Conservation (phyloP, 35 echinoderm and acorn worm species). For the Acanthaster planci region DNA sequence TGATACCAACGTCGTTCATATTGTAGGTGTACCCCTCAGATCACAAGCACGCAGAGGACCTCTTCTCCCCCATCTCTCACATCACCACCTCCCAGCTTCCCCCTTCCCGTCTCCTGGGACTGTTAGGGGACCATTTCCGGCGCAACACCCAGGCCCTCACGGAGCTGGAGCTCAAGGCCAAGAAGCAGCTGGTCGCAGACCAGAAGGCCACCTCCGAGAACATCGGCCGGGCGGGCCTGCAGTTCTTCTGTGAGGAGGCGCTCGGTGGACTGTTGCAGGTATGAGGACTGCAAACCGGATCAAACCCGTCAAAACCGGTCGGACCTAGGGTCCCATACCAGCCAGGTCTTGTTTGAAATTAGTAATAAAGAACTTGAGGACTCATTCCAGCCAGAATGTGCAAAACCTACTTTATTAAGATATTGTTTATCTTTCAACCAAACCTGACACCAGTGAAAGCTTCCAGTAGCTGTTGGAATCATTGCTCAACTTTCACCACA, state of each 20-base stretch:
- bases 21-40: conserved; percentile 57
- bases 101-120: conserved; percentile 48
- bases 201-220: conserved; percentile 46
- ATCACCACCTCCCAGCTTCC: conserved; percentile 63
- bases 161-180: conserved; percentile 82
- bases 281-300: too few relatives aligned
- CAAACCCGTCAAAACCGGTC: too few relatives aligned
- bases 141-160: conserved; percentile 62
- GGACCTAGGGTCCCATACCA: too few relatives aligned
- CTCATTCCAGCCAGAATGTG: too few relatives aligned
- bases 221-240: conserved; percentile 73
- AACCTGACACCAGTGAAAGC: too few relatives aligned
- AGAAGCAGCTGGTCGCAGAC: conserved; percentile 74
- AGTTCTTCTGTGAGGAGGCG: conserved; percentile 60
- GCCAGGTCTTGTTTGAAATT: too few relatives aligned
- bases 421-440: too few relatives aligned
- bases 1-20: too few relatives aligned
- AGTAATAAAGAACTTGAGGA: too few relatives aligned
- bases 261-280: conserved; percentile 52
- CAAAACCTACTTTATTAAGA: too few relatives aligned
- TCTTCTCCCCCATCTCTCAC: conserved; percentile 59
- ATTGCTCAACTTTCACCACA: too few relatives aligned
- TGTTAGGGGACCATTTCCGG: conserved; percentile 58
- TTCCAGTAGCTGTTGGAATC: too few relatives aligned
- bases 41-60: conserved; percentile 62